Evolutionary conservation across 2,797 vertebrate species (phyloP).

Genomic region (Leucoraja ocellata): DNA sequence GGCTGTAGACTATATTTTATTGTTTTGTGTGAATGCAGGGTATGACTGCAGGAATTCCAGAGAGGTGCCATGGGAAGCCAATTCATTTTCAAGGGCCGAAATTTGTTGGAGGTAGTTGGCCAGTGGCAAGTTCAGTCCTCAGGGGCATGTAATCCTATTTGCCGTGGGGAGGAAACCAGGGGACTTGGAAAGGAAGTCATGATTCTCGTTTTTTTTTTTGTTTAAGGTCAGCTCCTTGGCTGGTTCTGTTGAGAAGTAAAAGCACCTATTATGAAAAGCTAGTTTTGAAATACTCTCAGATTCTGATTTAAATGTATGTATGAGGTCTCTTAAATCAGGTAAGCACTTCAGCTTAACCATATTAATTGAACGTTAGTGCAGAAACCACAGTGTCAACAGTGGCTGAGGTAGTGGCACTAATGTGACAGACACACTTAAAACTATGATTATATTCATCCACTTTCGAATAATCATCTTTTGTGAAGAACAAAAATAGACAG

Average conservation of each 20-base stretch:
- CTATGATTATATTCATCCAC: no score
- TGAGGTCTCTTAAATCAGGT: background rate
- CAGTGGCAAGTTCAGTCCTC: background rate
- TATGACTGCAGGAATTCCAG: background rate
- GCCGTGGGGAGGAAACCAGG: background rate
- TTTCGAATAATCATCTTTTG: background rate
- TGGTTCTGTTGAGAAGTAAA: background rate
- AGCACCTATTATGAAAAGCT: background rate
- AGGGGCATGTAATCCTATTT: background rate
- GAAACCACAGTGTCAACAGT: background rate
- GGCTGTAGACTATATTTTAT: background rate
- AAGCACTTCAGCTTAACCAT: background rate
- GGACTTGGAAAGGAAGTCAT: background rate
- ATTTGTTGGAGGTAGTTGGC: background rate
- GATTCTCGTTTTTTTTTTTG: background rate
- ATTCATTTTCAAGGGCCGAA: background rate
- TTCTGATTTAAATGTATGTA: background rate
- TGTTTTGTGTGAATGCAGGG: background rate
- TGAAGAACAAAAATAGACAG: no score
- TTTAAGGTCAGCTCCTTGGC: background rate
- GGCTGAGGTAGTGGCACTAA: no score
- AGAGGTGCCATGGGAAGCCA: background rate
- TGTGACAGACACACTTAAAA: no score
- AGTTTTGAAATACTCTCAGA: background rate
- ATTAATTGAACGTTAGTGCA: background rate